Percentiles rank a stretch among this genome's conserved stretches.
Evolutionary conservation across 1,140 invertebrate genomes (phyloP).

Genomic region (Euwallacea similis): DNA sequence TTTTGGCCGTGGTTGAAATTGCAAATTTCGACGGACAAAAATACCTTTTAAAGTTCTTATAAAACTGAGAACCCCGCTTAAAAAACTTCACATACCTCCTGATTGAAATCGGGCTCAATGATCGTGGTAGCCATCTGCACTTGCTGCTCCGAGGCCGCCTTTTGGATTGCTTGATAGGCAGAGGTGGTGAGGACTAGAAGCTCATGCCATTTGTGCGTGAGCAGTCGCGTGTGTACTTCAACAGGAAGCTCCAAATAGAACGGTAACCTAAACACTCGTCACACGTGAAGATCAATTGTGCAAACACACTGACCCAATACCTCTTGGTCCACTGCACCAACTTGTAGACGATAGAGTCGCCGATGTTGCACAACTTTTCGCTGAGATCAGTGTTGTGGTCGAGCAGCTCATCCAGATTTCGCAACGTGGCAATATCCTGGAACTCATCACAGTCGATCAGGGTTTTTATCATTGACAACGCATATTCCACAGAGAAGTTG

Average conservation of each 20-base stretch:
- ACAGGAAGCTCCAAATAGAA: slow-evolving; percentile 95
- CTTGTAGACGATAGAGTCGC: slow-evolving; percentile 94
- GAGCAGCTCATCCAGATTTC: slow-evolving; percentile 87
- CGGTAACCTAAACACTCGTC: slow-evolving; percentile 65
- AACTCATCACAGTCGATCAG: slow-evolving; percentile 94
- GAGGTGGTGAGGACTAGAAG: slow-evolving; percentile 91
- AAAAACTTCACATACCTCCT: slow-evolving; percentile 64
- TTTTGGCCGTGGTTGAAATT: no score
- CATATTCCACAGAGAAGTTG: slow-evolving; percentile 77
- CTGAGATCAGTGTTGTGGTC: slow-evolving; percentile 89
- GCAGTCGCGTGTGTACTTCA: slow-evolving; percentile 89
- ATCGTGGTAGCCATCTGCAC: slow-evolving; percentile 52
- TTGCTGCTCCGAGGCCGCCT: slow-evolving; percentile 54
- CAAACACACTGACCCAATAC: not conserved
- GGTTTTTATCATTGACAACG: slow-evolving; percentile 83
- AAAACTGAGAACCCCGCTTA: not conserved
- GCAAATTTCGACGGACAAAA: no score
- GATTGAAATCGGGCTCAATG: slow-evolving; percentile 71
- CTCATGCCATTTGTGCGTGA: slow-evolving; percentile 98
- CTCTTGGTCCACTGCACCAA: slow-evolving; percentile 98
- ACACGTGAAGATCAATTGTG: not conserved
- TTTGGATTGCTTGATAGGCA: slow-evolving; percentile 88
- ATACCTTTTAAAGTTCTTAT: no score
- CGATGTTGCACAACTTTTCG: slow-evolving; percentile 91
- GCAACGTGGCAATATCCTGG: slow-evolving; percentile 88